Percentiles rank a stretch among this genome's conserved stretches.
Evolutionary conservation across 2,888 invertebrate genomes (phyloP).

Genomic region (Eristalis intricaria): DNA sequence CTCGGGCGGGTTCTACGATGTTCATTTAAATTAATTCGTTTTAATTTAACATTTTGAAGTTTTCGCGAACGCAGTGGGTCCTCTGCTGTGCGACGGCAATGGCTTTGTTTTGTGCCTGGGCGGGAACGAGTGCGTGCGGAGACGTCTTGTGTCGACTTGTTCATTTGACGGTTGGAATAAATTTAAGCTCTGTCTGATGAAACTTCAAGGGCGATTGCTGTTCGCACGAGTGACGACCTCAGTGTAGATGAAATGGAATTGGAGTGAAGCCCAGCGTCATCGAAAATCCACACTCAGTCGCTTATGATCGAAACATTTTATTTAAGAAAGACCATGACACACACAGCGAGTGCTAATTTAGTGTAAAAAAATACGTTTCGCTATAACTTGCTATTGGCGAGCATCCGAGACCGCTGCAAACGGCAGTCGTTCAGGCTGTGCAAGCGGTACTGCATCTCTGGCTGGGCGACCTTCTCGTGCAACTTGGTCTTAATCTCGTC

Average conservation of each 20-base stretch:
- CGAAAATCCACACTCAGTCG: too few species aligned
- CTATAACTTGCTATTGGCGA: conserved; percentile 76
- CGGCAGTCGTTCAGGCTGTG: conserved; percentile 80
- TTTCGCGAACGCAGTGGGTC: not conserved
- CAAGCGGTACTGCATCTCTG: conserved; percentile 80
- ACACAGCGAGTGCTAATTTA: not conserved
- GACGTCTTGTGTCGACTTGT: too few species aligned
- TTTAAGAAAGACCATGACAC: not conserved
- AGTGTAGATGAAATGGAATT: not conserved
- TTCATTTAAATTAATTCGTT: conserved; percentile 21
- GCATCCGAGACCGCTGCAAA: conserved; percentile 78
- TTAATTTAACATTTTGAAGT: not conserved
- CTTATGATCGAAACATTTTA: not conserved
- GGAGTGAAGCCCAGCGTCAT: not conserved
- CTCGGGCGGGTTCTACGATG: not conserved
- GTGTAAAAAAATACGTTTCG: not conserved
- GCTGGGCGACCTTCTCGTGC: conserved; percentile 79
- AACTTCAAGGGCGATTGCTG: not conserved
- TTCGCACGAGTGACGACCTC: not conserved
- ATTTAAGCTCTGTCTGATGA: too few species aligned
- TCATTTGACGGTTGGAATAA: too few species aligned
- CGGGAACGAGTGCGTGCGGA: not conserved
- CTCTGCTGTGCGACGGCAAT: not conserved
- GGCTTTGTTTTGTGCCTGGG: not conserved
- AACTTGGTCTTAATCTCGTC: conserved; percentile 76